Conservation (phyloP, 2,888 invertebrate genomes). For the Dione vanillae region DNA sequence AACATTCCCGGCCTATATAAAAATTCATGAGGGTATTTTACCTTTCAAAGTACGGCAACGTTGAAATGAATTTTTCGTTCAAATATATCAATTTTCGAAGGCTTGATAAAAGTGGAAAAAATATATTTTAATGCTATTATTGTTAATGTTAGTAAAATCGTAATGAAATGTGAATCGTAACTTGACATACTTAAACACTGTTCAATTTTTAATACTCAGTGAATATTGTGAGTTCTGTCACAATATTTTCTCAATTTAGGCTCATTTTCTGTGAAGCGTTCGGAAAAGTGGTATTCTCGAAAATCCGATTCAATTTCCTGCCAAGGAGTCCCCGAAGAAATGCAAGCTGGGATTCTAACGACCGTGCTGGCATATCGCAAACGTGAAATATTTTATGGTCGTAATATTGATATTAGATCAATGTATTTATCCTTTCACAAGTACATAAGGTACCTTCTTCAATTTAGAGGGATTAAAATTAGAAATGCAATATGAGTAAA, state of each 20-base stretch:
- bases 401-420: slow-evolving; percentile 3
- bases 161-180: not conserved
- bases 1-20: slow-evolving; percentile 48
- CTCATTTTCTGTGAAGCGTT: slow-evolving; percentile 35
- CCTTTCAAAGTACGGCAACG: slow-evolving; percentile 39
- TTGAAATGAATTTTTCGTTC: slow-evolving; percentile 37
- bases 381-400: slow-evolving; percentile 7
- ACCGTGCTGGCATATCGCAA: not conserved
- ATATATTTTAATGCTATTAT: not conserved
- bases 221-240: slow-evolving; percentile 6
- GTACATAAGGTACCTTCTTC: not conserved
- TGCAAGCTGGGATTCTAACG: slow-evolving; percentile 47
- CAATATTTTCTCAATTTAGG: slow-evolving; percentile 34
- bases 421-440: not conserved
- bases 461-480: too few relatives aligned
- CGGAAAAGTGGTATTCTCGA: slow-evolving; percentile 43
- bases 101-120: not conserved
- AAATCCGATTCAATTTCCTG: slow-evolving; percentile 48
- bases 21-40: slow-evolving; percentile 49
- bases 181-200: not conserved
- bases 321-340: slow-evolving; percentile 37
- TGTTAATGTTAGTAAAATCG: too few relatives aligned
- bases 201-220: not conserved
- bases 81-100: slow-evolving; percentile 32
- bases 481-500: too few relatives aligned